Evolutionary conservation across 2,797 vertebrate species (phyloP).

Genomic region (Megaceryle alcyon): DNA sequence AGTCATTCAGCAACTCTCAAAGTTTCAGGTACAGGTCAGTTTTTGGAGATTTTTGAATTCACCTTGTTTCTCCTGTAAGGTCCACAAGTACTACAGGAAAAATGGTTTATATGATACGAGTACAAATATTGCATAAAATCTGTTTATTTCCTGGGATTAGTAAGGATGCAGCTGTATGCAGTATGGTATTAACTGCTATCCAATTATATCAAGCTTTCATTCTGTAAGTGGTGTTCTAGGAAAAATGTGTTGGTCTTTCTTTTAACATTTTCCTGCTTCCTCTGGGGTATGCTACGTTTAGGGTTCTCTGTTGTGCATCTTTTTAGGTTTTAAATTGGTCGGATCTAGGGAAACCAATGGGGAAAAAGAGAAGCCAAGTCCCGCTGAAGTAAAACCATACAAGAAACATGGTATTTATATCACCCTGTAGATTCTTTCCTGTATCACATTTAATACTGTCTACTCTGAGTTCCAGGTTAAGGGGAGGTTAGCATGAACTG

Average conservation of each 20-base stretch:
- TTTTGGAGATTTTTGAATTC: neutral
- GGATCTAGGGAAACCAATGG: neutral
- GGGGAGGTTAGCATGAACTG: neutral
- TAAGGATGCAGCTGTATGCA: neutral
- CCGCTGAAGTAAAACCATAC: neutral
- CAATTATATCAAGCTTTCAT: slow-evolving; percentile 11
- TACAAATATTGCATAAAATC: neutral
- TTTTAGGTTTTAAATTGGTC: neutral
- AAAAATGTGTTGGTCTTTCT: neutral
- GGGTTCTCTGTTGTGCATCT: neutral
- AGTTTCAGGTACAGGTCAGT: neutral
- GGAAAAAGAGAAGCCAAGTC: neutral
- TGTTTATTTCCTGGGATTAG: neutral
- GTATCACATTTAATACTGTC: neutral
- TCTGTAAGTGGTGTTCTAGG: neutral
- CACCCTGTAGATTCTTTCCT: neutral
- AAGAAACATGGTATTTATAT: neutral
- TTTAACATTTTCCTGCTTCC: neutral
- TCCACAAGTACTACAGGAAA: neutral
- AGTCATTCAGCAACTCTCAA: neutral
- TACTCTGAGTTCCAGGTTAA: neutral
- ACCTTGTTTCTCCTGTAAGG: neutral
- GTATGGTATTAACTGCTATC: slow-evolving; percentile 7
- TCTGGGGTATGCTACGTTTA: neutral
- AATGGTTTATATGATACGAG: neutral